These are phyloP conservation scores for Orgyia antiqua DNA, from an alignment of 2,888 invertebrate species.

Conservation along the genomic window DNA sequence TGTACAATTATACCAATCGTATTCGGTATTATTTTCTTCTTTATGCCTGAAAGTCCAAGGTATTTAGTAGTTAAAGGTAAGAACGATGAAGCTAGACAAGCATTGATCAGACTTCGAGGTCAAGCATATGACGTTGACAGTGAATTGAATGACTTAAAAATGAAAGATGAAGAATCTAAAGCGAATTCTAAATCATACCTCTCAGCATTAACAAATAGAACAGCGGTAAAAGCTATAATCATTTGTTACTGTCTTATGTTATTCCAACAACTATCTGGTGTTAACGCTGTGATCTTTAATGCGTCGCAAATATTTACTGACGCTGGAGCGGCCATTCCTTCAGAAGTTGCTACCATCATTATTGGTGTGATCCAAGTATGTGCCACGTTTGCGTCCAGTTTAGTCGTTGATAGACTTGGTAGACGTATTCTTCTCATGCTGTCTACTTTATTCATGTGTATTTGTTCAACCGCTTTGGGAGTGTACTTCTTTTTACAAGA, in stretches of 20 bases:
- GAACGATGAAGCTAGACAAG: conserved; percentile 81
- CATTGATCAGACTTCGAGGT: conserved; percentile 87
- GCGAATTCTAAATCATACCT: conserved; percentile 75
- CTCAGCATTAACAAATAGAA: conserved; percentile 77
- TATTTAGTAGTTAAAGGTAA: conserved; percentile 82
- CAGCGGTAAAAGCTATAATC: conserved; percentile 81
- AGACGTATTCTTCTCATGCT: conserved; percentile 85
- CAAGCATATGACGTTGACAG: conserved; percentile 80
- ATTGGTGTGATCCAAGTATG: conserved; percentile 90
- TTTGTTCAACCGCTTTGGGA: conserved; percentile 84
- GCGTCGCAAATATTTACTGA: conserved; percentile 84
- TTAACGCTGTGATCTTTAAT: conserved; percentile 91
- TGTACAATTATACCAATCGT: conserved; percentile 82
- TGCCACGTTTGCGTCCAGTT: conserved; percentile 84
- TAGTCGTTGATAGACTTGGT: conserved; percentile 89
- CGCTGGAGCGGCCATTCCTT: conserved; percentile 78
- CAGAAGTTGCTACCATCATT: conserved; percentile 83
- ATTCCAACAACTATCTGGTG: conserved; percentile 92
- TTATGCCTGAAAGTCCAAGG: conserved; percentile 93
- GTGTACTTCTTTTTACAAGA: conserved; percentile 80
- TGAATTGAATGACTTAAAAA: conserved; percentile 81
- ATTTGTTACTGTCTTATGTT: conserved; percentile 90
- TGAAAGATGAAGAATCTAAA: conserved; percentile 70
- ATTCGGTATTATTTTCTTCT: conserved; percentile 84
- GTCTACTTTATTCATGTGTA: conserved; percentile 84